Conservation (phyloP, 2,113 vertebrate species). For the Pelobates fuscus region DNA sequence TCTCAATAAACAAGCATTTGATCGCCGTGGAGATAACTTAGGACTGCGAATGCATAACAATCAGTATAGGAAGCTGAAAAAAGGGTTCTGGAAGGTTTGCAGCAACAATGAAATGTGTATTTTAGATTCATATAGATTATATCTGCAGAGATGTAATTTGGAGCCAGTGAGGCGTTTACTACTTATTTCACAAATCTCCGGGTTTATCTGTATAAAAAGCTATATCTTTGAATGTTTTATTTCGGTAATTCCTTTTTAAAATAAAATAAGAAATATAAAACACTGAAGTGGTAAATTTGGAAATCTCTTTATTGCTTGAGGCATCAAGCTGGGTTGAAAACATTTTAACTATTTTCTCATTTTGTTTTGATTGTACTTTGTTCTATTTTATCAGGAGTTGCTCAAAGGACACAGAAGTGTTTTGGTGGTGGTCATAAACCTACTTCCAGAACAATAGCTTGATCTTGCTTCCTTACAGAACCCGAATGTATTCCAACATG, state of each 20-base stretch:
- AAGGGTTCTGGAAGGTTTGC: constrained; percentile 2
- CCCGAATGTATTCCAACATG: neutral
- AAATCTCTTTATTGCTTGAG: constrained; percentile 37
- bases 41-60: constrained; percentile 22
- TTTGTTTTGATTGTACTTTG: constrained; percentile 10
- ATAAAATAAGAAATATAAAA: constrained; percentile 37
- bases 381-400: constrained; percentile 12
- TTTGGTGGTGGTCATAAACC: too few relatives aligned
- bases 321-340: constrained; percentile 10
- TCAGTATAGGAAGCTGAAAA: constrained; percentile 10
- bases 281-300: constrained; percentile 32
- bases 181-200: constrained; percentile 49
- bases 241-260: constrained; percentile 25
- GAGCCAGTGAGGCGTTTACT: constrained; percentile 38
- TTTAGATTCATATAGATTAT: constrained; percentile 48
- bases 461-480: too few relatives aligned
- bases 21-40: constrained; percentile 18
- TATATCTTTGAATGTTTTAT: constrained; percentile 28
- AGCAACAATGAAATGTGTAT: constrained; percentile 33
- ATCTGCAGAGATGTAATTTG: constrained; percentile 44
- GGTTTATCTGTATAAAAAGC: constrained; percentile 35
- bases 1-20: constrained; percentile 6
- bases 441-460: too few relatives aligned
- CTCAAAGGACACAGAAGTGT: too few relatives aligned
- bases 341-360: constrained; percentile 18